Conservation (phyloP, 2,113 vertebrate species). For the Xiphophorus couchianus region DNA sequence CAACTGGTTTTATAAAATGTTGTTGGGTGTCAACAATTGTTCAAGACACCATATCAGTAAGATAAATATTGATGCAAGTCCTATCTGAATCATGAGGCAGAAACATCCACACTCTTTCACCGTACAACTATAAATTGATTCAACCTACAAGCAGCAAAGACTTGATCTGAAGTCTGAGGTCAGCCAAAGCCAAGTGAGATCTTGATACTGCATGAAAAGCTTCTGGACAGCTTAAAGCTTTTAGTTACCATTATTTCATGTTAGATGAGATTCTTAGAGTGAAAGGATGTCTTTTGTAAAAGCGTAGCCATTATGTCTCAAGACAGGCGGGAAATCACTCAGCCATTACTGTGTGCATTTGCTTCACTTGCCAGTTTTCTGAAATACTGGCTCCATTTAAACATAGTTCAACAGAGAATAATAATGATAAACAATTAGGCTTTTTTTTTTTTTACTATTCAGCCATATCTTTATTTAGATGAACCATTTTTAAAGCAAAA, state of each 20-base stretch:
- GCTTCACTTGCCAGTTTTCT: slow-evolving; percentile 37
- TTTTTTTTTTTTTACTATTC: no score
- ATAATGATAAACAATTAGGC: slow-evolving; percentile 8
- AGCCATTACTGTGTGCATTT: slow-evolving; percentile 67
- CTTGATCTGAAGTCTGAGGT: background rate
- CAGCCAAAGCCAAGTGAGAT: slow-evolving; percentile 6
- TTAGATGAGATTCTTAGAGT: slow-evolving; percentile 15
- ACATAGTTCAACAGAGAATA: slow-evolving; percentile 19
- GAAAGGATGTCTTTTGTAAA: slow-evolving; percentile 23
- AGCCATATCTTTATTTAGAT: background rate
- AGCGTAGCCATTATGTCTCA: slow-evolving; percentile 57
- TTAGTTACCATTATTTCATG: slow-evolving; percentile 28
- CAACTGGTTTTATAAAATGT: no score
- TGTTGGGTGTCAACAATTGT: background rate
- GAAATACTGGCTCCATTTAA: slow-evolving; percentile 51
- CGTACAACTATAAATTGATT: background rate
- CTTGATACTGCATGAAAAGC: slow-evolving; percentile 6
- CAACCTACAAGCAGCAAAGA: background rate
- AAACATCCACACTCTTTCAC: background rate
- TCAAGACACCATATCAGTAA: background rate
- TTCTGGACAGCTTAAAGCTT: slow-evolving; percentile 21
- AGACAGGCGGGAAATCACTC: slow-evolving; percentile 54
- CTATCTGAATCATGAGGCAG: background rate
- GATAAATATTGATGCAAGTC: background rate
- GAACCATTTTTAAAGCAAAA: background rate